Conservation (phyloP, 1,140 invertebrate genomes). For the Thalassaphorura encarpata region DNA sequence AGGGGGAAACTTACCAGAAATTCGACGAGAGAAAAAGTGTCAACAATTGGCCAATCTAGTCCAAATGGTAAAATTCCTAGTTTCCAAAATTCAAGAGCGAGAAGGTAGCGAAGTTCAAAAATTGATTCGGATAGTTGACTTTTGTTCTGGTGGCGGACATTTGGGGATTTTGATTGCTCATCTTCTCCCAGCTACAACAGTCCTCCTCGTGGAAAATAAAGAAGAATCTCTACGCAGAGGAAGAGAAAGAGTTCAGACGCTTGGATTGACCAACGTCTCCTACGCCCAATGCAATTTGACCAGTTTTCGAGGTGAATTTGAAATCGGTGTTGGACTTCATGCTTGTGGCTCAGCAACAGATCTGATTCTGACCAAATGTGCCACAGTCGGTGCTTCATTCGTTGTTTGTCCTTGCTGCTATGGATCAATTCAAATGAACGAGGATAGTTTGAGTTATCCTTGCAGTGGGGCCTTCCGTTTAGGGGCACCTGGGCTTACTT, state of each 20-base stretch:
- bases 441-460: slow-evolving; percentile 59
- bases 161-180: slow-evolving; percentile 76
- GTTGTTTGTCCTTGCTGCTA: slow-evolving; percentile 92
- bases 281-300: slow-evolving; percentile 80
- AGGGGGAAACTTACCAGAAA: slow-evolving; percentile 64
- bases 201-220: slow-evolving; percentile 87
- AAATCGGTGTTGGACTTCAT: slow-evolving; percentile 79
- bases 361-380: slow-evolving; percentile 69
- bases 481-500: slow-evolving; percentile 41
- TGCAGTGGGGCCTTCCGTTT: slow-evolving; percentile 41
- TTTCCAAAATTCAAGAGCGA: slow-evolving; percentile 29
- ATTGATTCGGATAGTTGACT: slow-evolving; percentile 69
- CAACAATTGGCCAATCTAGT: slow-evolving; percentile 81
- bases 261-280: slow-evolving; percentile 62
- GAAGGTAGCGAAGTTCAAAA: slow-evolving; percentile 37
- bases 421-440: slow-evolving; percentile 57
- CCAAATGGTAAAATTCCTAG: slow-evolving; percentile 62
- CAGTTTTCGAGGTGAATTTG: slow-evolving; percentile 53
- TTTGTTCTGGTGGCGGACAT: slow-evolving; percentile 88
- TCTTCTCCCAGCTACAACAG: slow-evolving; percentile 58
- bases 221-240: slow-evolving; percentile 71
- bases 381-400: slow-evolving; percentile 67
- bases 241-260: slow-evolving; percentile 52
- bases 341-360: slow-evolving; percentile 92
- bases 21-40: slow-evolving; percentile 64